Conservation (phyloP, 2,888 invertebrate species). For the Agrochola litura region DNA sequence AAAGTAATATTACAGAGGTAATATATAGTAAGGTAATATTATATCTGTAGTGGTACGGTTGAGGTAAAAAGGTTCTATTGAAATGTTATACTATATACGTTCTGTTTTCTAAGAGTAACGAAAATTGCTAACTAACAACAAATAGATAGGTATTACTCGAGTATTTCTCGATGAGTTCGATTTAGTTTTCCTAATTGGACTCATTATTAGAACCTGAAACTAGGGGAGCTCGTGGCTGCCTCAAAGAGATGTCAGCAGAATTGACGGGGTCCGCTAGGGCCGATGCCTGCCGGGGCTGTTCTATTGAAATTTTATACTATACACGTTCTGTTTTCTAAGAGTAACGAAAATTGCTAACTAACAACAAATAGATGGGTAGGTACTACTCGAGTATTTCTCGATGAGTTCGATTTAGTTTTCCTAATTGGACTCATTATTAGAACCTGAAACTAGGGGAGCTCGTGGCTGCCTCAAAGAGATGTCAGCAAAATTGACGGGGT, state of each 20-base stretch:
- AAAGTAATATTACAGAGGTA: constrained; percentile 53
- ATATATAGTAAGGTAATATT: constrained; percentile 41
- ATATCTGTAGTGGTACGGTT: constrained; percentile 24
- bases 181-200: neutral
- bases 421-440: neutral
- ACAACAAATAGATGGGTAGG: neutral
- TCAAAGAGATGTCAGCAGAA: too few species aligned
- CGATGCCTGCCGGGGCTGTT: too few species aligned
- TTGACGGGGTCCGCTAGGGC: too few species aligned
- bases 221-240: too few species aligned
- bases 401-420: neutral
- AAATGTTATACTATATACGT: constrained; percentile 27
- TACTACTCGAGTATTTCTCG: neutral
- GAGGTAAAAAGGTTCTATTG: constrained; percentile 47
- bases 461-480: too few species aligned
- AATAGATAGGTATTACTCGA: neutral
- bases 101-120: constrained; percentile 18
- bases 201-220: neutral
- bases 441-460: too few species aligned
- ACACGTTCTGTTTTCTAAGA: constrained; percentile 18
- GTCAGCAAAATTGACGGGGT: too few species aligned
- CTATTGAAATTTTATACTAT: constrained; percentile 46
- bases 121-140: constrained; percentile 6
- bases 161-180: neutral
- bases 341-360: constrained; percentile 10